A percentile compares a stretch with the other conserved stretches of the same genome.
Evolutionary conservation across 2,113 vertebrate genomes (phyloP).

Genomic region (Cyanistes caeruleus): DNA sequence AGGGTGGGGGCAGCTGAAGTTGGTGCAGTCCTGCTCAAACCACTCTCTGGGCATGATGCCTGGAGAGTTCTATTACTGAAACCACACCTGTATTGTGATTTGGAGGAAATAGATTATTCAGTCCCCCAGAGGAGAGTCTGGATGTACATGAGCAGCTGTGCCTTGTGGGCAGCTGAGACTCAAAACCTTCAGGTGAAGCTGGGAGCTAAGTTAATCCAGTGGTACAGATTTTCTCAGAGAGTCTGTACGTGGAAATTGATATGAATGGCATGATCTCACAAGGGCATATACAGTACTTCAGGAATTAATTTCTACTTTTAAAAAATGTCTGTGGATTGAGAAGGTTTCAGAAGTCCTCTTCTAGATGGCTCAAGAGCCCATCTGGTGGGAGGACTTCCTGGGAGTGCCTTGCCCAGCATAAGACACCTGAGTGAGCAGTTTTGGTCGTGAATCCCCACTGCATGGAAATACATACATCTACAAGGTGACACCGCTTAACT

Average conservation of each 20-base stretch:
- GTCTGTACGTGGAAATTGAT: background rate
- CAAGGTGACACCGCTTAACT: background rate
- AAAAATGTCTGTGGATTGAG: background rate
- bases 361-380: background rate
- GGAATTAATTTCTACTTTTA: background rate
- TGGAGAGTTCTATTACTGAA: background rate
- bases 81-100: background rate
- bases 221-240: background rate
- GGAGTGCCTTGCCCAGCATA: accelerated
- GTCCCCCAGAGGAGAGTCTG: background rate
- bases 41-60: background rate
- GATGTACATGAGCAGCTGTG: background rate
- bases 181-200: background rate
- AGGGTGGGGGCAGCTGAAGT: background rate
- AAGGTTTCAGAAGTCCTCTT: background rate
- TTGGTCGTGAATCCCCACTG: background rate
- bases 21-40: background rate
- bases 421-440: background rate
- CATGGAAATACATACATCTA: background rate
- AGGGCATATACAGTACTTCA: background rate
- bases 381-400: background rate
- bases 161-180: background rate
- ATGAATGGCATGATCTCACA: background rate
- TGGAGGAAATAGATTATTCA: background rate
- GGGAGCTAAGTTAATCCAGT: background rate